A percentile compares a stretch with the other conserved stretches of the same genome.
Conservation (phyloP, 2,888 invertebrate species). For the Erebia ligea region DNA sequence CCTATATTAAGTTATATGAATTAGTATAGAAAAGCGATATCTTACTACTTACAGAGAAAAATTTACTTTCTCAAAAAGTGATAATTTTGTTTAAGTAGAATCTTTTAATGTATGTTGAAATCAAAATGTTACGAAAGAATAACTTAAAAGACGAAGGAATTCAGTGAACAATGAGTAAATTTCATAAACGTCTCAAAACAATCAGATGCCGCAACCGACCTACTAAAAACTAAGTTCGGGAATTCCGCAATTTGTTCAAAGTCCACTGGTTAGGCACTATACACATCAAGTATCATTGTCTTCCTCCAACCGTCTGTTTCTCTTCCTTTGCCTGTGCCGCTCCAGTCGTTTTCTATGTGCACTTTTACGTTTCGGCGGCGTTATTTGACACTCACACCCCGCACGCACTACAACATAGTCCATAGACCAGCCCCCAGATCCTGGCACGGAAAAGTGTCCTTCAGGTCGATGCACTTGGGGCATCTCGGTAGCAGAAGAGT, state of each 20-base stretch:
- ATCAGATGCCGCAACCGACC: conserved; percentile 38
- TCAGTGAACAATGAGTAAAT: background rate
- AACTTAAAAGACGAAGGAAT: background rate
- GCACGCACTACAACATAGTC: conserved; percentile 92
- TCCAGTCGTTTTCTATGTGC: conserved; percentile 55
- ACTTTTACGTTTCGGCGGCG: conserved; percentile 80
- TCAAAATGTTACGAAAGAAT: background rate
- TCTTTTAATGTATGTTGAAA: background rate
- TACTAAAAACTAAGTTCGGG: conserved; percentile 57
- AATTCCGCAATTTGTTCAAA: conserved; percentile 64
- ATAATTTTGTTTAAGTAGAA: too few relatives aligned
- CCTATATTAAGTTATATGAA: too few relatives aligned
- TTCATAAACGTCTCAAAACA: background rate
- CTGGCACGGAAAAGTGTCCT: conserved; percentile 77
- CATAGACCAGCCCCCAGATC: conserved; percentile 87
- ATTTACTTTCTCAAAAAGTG: too few relatives aligned
- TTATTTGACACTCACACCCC: conserved; percentile 92
- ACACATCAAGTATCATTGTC: conserved; percentile 71
- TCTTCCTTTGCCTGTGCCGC: conserved; percentile 67
- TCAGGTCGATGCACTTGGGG: conserved; percentile 67
- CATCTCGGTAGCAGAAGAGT: conserved; percentile 73
- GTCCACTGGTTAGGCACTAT: conserved; percentile 65
- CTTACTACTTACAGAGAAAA: too few relatives aligned
- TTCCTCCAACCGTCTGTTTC: conserved; percentile 61
- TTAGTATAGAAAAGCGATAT: too few relatives aligned